A percentile compares a stretch with the other conserved stretches of the same genome.
phyloP scores from a whole-genome alignment of 1,140 invertebrate genomes.

The Zaprionus taronus region DNA sequence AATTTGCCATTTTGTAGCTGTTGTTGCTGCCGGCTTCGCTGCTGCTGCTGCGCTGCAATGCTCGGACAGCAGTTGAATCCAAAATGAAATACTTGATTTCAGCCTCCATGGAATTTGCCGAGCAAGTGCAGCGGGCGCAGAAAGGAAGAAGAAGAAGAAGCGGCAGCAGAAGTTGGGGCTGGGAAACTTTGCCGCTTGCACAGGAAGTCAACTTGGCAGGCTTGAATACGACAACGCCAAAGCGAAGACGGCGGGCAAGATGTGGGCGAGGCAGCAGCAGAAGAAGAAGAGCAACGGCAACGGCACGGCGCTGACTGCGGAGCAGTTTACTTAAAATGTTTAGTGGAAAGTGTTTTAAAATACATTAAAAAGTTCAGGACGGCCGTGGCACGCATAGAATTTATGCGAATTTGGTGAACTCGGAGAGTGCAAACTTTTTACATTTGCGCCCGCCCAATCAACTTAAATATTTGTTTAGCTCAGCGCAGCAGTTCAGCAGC shows the following conservation, averaged over 20 bases:
- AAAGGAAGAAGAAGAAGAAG: constrained; percentile 21
- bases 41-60: constrained; percentile 54
- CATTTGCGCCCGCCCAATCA: constrained; percentile 75
- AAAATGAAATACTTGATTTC: constrained; percentile 83
- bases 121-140: constrained; percentile 24
- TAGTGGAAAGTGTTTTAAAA: constrained; percentile 83
- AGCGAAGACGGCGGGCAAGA: constrained; percentile 10
- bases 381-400: constrained; percentile 79
- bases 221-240: constrained; percentile 31
- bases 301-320: constrained; percentile 4
- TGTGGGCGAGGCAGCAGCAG: neutral
- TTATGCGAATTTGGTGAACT: constrained; percentile 82
- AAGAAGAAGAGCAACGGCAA: constrained; percentile 8
- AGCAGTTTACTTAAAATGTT: constrained; percentile 81
- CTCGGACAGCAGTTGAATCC: constrained; percentile 80
- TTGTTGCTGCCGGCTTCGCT: constrained; percentile 18
- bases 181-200: constrained; percentile 68
- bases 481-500: constrained; percentile 44
- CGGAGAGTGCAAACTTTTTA: constrained; percentile 77
- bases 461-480: constrained; percentile 78
- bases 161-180: constrained; percentile 18
- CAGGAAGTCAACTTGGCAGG: constrained; percentile 77
- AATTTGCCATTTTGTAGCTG: constrained; percentile 52
- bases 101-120: constrained; percentile 72
- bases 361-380: constrained; percentile 81